Evolutionary conservation across 2,797 vertebrate species (phyloP).

Genomic region (Phoebastria nigripes): DNA sequence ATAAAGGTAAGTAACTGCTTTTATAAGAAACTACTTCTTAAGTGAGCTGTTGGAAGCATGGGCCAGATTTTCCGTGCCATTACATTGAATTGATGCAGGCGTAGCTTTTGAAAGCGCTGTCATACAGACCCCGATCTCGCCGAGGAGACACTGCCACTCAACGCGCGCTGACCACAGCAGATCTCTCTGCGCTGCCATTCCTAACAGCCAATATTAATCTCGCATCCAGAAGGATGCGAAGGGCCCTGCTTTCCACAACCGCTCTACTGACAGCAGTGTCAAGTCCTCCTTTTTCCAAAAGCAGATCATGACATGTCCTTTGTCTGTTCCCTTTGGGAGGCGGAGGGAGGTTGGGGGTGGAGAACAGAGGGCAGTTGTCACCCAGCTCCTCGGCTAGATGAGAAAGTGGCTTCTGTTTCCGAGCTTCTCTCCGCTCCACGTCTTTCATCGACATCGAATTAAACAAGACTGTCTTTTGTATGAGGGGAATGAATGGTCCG

Average conservation of each 20-base stretch:
- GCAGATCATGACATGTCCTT: neutral
- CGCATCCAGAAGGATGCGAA: neutral
- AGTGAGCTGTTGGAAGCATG: neutral
- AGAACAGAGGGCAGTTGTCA: conserved; percentile 67
- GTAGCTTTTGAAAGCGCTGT: neutral
- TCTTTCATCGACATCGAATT: conserved; percentile 52
- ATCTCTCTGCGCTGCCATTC: neutral
- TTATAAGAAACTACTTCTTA: neutral
- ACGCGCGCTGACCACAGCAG: neutral
- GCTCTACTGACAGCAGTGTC: neutral
- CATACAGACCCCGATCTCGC: fast-evolving
- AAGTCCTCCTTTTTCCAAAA: conserved; percentile 23
- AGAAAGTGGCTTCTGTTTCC: conserved; percentile 68
- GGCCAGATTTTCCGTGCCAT: neutral
- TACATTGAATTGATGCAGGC: neutral
- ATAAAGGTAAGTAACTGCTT: conserved; percentile 2
- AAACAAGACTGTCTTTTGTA: conserved; percentile 68
- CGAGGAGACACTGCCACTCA: neutral
- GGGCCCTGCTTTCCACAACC: neutral
- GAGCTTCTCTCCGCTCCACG: conserved; percentile 17
- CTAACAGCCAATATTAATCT: neutral
- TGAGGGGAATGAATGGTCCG: conserved; percentile 31
- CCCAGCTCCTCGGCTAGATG: conserved; percentile 31
- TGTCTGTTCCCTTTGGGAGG: conserved; percentile 31
- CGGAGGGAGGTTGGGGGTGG: conserved; percentile 23